phyloP scores from a whole-genome alignment of 2,797 vertebrate genomes.

The Allobates femoralis region DNA sequence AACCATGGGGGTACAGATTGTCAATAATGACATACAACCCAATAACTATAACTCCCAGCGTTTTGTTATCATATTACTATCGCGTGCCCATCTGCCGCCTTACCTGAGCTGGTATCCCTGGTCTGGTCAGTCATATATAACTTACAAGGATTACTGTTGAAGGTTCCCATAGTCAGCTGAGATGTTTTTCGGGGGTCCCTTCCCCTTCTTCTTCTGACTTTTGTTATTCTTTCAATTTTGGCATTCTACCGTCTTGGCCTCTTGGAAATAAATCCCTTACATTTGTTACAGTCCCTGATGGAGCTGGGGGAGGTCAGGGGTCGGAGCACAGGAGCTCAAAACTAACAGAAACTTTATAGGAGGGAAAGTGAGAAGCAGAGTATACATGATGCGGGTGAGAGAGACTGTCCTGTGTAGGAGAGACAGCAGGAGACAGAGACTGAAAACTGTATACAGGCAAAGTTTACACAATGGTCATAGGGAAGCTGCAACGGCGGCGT shows the following conservation, averaged over 20 bases:
- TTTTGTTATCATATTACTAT: neutral
- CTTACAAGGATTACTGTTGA: neutral
- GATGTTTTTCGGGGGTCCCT: neutral
- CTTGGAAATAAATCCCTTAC: slow-evolving; percentile 58
- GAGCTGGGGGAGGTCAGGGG: slow-evolving; percentile 48
- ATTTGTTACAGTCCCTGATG: slow-evolving; percentile 60
- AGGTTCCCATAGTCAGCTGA: neutral
- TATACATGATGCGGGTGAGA: neutral
- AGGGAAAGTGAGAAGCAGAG: slow-evolving; percentile 38
- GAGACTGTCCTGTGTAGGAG: neutral
- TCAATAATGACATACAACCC: too few species aligned
- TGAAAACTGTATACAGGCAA: neutral
- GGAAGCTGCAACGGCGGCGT: neutral
- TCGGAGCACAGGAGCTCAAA: slow-evolving; percentile 46
- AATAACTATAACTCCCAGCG: neutral
- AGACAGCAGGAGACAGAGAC: neutral
- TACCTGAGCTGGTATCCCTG: neutral
- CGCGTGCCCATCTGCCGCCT: neutral
- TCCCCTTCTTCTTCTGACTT: neutral
- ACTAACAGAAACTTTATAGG: slow-evolving; percentile 57
- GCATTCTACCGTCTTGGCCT: slow-evolving; percentile 36
- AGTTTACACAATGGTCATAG: too few species aligned
- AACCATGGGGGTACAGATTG: too few species aligned
- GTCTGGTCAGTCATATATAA: neutral
- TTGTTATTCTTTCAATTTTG: slow-evolving; percentile 45